Evolutionary conservation across 2,888 invertebrate species (phyloP).

Genomic region (Petrophora chlorosata): DNA sequence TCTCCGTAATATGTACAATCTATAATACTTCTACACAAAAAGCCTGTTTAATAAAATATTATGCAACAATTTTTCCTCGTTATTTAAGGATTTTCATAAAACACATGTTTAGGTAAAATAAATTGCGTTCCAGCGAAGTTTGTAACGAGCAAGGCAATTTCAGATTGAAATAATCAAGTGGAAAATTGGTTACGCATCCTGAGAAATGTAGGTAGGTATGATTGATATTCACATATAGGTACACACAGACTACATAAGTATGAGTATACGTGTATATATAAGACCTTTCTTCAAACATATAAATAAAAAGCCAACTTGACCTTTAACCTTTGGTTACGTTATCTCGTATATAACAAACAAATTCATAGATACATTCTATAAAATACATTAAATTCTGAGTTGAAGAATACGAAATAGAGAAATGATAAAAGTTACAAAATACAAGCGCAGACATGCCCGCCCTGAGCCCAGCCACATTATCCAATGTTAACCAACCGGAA

Average conservation of each 20-base stretch:
- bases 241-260: too few species aligned
- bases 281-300: too few species aligned
- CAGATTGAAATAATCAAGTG: not conserved
- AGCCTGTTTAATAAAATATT: not conserved
- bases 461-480: conserved; percentile 37
- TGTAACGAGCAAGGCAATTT: not conserved
- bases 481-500: conserved; percentile 59
- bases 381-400: not conserved
- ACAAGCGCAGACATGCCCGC: not conserved
- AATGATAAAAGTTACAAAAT: conserved; percentile 4
- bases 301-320: too few species aligned
- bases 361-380: too few species aligned
- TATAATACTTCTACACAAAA: not conserved
- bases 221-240: too few species aligned
- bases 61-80: not conserved
- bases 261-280: too few species aligned
- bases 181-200: not conserved
- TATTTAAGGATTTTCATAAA: not conserved
- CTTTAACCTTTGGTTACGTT: too few species aligned
- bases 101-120: not conserved
- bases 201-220: too few species aligned
- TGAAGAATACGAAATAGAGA: not conserved
- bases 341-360: too few species aligned
- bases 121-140: not conserved
- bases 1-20: too few species aligned